Conservation (phyloP, 2,113 vertebrate genomes). For the Corythaeola cristata region DNA sequence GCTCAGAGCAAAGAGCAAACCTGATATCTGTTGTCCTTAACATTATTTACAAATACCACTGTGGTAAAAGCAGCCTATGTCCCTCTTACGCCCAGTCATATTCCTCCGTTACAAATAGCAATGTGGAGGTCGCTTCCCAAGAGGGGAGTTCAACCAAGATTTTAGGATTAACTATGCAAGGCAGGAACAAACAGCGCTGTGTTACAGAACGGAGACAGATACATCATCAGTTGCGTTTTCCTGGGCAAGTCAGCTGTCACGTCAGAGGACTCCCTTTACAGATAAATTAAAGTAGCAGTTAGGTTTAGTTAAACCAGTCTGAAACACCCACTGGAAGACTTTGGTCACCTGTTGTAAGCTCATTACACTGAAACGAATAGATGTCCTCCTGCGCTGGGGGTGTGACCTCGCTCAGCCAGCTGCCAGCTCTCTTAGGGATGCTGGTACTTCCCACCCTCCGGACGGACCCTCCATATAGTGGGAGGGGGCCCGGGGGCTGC, state of each 20-base stretch:
- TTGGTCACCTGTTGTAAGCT: background rate
- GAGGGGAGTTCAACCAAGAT: background rate
- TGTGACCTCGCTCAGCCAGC: rapidly evolving
- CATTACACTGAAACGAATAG: background rate
- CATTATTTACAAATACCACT: background rate
- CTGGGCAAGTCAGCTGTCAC: background rate
- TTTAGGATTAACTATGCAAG: background rate
- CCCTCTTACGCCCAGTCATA: background rate
- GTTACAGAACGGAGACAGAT: background rate
- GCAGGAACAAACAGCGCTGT: background rate
- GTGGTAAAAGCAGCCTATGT: background rate
- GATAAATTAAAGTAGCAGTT: background rate
- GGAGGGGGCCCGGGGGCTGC: background rate
- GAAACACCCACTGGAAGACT: background rate
- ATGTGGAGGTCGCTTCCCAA: rapidly evolving
- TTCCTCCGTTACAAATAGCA: background rate
- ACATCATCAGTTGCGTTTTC: background rate
- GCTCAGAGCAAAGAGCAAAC: background rate
- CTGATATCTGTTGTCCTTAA: background rate
- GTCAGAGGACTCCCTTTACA: background rate
- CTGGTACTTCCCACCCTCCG: background rate
- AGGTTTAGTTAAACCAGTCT: background rate
- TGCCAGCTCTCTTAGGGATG: rapidly evolving
- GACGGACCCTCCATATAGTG: rapidly evolving
- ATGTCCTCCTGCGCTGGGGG: rapidly evolving